These are phyloP conservation scores for Glossosoma conforme DNA, from an alignment of 1,140 invertebrate genomes.

Conservation along the genomic window DNA sequence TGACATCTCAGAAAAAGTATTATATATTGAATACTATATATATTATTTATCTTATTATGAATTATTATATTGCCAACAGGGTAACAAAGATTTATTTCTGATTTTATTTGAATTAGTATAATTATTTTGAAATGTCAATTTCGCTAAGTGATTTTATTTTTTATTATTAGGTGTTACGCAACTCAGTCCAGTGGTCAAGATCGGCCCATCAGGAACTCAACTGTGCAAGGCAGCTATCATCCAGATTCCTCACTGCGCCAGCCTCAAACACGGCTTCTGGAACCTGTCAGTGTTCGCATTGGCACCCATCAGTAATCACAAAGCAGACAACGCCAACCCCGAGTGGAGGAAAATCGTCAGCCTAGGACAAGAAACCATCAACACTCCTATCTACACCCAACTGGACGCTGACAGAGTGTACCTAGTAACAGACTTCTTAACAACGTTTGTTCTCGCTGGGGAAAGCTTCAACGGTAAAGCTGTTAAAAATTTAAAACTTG, in stretches of 20 bases:
- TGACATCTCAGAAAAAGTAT: no score
- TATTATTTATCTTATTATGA: no score
- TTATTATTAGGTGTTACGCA: constrained; percentile 67
- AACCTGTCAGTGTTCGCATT: constrained; percentile 75
- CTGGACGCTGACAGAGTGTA: constrained; percentile 82
- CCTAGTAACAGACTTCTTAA: constrained; percentile 83
- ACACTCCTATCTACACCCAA: constrained; percentile 90
- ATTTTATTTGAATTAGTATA: no score
- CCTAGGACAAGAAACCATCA: constrained; percentile 91
- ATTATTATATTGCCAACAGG: no score
- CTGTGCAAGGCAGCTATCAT: constrained; percentile 88
- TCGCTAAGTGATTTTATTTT: no score
- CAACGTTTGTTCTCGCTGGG: constrained; percentile 84
- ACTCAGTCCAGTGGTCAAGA: constrained; percentile 86
- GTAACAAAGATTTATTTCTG: no score
- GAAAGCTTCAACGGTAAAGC: constrained; percentile 63
- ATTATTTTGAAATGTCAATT: no score
- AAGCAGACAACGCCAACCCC: constrained; percentile 47
- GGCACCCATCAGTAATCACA: constrained; percentile 55
- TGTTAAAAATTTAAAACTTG: constrained; percentile 80
- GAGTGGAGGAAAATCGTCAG: constrained; percentile 79
- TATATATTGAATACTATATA: neutral
- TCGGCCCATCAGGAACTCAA: constrained; percentile 71
- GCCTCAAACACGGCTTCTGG: constrained; percentile 78
- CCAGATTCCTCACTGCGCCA: constrained; percentile 89